Percentiles rank a stretch among this genome's conserved stretches.
phyloP scores from a whole-genome alignment of 2,113 vertebrate genomes.

The Heliornis fulica region DNA sequence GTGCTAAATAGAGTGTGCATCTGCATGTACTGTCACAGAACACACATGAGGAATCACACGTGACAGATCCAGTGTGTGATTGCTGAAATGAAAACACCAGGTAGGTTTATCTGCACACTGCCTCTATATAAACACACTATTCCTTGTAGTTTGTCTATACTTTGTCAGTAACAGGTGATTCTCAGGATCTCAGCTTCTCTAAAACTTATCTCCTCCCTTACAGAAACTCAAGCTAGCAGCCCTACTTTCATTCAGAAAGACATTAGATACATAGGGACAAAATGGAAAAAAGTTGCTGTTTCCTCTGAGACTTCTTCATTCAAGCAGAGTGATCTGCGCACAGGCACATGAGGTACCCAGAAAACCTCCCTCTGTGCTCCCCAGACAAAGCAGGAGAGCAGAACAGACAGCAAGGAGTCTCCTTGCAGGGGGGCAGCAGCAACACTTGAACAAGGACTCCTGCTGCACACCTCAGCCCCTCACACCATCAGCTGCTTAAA shows the following conservation, averaged over 20 bases:
- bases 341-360: neutral
- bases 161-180: fast-evolving
- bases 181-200: neutral
- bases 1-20: neutral
- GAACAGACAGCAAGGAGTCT: neutral
- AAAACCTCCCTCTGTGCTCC: neutral
- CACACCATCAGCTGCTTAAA: fast-evolving
- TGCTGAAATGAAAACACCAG: neutral
- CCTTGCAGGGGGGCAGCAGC: neutral
- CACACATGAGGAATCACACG: neutral
- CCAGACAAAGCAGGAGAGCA: neutral
- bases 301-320: neutral
- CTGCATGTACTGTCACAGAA: neutral
- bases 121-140: neutral
- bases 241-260: neutral
- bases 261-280: neutral
- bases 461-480: neutral
- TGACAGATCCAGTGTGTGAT: neutral
- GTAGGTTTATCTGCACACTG: neutral
- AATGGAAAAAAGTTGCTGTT: neutral
- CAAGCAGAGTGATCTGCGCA: neutral
- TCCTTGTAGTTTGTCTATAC: neutral
- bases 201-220: neutral
- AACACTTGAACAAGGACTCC: neutral
- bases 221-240: neutral